phyloP scores from a whole-genome alignment of 1,140 invertebrate genomes.

The Calosoma granatense region DNA sequence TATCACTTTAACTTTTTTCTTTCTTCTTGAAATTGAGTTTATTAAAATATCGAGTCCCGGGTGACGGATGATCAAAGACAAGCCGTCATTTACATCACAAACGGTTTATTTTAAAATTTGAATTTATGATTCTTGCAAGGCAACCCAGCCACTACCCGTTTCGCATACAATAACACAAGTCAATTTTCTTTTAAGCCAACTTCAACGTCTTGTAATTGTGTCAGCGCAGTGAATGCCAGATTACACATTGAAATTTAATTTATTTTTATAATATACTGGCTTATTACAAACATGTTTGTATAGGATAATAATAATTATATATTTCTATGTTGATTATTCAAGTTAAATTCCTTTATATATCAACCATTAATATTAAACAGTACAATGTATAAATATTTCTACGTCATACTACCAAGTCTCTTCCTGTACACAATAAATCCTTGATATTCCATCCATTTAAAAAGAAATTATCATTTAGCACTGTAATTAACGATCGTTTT shows the following conservation, averaged over 20 bases:
- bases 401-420: no score
- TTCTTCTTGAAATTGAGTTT: constrained; percentile 3
- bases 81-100: not conserved
- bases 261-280: no score
- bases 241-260: no score
- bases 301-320: no score
- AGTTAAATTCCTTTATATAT: no score
- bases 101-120: not conserved
- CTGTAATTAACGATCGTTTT: not conserved
- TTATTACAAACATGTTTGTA: no score
- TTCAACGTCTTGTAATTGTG: no score
- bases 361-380: no score
- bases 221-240: no score
- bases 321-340: no score
- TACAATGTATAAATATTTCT: no score
- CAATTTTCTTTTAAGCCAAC: no score
- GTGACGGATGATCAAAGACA: not conserved
- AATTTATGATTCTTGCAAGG: not conserved
- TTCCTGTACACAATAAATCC: not conserved
- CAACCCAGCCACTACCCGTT: not conserved
- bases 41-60: constrained; percentile 4
- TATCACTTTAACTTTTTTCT: not conserved
- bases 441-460: not conserved
- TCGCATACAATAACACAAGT: not conserved
- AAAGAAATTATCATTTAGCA: not conserved